A percentile compares a stretch with the other conserved stretches of the same genome.
These are phyloP conservation scores for Euura lappo DNA, from an alignment of 1,140 invertebrate genomes.

Conservation along the genomic window DNA sequence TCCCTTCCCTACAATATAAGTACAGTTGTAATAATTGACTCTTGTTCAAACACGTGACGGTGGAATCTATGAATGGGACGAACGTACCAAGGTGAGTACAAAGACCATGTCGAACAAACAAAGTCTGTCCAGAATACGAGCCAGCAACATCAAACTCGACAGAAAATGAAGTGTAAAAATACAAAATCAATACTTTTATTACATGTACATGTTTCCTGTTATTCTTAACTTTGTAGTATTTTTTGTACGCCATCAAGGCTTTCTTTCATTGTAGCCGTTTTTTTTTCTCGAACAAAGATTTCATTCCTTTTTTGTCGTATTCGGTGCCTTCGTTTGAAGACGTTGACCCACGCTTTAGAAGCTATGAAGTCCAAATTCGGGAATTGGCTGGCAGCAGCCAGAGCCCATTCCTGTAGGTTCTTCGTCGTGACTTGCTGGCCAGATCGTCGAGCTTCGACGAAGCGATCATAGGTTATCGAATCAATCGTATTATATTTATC, in stretches of 20 bases:
- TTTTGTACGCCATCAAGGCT: slow-evolving; percentile 9
- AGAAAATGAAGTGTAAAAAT: too few relatives aligned
- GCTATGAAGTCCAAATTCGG: slow-evolving; percentile 28
- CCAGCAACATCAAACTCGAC: too few relatives aligned
- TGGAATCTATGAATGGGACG: too few relatives aligned
- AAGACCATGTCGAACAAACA: too few relatives aligned
- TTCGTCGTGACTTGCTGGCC: slow-evolving; percentile 29
- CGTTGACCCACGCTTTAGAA: slow-evolving; percentile 21
- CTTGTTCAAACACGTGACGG: too few relatives aligned
- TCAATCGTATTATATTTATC: slow-evolving; percentile 28
- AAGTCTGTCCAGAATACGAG: too few relatives aligned
- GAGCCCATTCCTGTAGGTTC: slow-evolving; percentile 30
- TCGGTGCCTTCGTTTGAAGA: slow-evolving; percentile 28
- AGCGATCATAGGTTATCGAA: slow-evolving; percentile 28
- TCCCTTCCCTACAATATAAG: too few relatives aligned
- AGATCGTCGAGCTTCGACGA: slow-evolving; percentile 25
- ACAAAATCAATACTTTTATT: too few relatives aligned
- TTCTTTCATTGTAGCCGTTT: slow-evolving; percentile 24
- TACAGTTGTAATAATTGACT: too few relatives aligned
- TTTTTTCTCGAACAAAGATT: slow-evolving; percentile 16
- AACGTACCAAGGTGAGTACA: too few relatives aligned
- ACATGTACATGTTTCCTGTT: too few relatives aligned
- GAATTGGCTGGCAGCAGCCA: slow-evolving; percentile 17
- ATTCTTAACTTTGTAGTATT: too few relatives aligned
- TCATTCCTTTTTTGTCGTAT: slow-evolving; percentile 32